Conservation (phyloP, 2,888 invertebrate species). For the Schizotus pectinicornis region DNA sequence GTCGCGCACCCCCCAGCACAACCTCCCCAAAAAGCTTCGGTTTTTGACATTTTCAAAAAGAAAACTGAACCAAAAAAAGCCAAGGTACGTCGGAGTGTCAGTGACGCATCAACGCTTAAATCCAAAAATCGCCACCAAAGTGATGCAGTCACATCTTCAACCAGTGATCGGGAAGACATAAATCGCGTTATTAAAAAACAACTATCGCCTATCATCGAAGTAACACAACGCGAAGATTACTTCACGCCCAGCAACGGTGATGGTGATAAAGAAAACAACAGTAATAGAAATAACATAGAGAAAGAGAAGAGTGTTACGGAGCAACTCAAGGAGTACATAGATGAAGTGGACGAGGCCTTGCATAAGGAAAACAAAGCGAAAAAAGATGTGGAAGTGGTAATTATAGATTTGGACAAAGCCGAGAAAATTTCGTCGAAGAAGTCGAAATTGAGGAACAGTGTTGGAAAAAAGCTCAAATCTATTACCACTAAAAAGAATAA, state of each 20-base stretch:
- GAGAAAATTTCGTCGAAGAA: slow-evolving; percentile 49
- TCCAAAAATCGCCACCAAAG: slow-evolving; percentile 62
- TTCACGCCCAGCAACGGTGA: slow-evolving; percentile 51
- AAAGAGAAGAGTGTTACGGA: slow-evolving; percentile 50
- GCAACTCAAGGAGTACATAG: slow-evolving; percentile 52
- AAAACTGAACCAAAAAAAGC: slow-evolving; percentile 64
- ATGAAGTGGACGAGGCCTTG: slow-evolving; percentile 52
- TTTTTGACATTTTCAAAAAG: slow-evolving; percentile 72
- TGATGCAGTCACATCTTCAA: slow-evolving; percentile 37
- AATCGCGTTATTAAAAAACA: slow-evolving; percentile 69
- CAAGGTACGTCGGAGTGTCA: slow-evolving; percentile 58
- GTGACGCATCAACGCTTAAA: slow-evolving; percentile 66
- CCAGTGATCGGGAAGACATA: no score
- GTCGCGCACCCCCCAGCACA: slow-evolving; percentile 40
- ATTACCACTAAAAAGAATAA: slow-evolving; percentile 42
- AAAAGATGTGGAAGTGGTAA: slow-evolving; percentile 48
- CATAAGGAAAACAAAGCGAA: slow-evolving; percentile 46
- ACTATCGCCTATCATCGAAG: slow-evolving; percentile 81
- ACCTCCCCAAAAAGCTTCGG: slow-evolving; percentile 59
- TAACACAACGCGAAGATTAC: slow-evolving; percentile 74
- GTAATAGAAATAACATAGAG: slow-evolving; percentile 33
- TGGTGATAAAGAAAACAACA: slow-evolving; percentile 41
- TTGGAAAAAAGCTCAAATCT: slow-evolving; percentile 48
- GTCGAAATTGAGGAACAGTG: slow-evolving; percentile 41
- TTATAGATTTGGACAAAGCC: slow-evolving; percentile 57